These are phyloP conservation scores for Alectura lathami DNA, from an alignment of 2,113 vertebrate species.

Conservation along the genomic window DNA sequence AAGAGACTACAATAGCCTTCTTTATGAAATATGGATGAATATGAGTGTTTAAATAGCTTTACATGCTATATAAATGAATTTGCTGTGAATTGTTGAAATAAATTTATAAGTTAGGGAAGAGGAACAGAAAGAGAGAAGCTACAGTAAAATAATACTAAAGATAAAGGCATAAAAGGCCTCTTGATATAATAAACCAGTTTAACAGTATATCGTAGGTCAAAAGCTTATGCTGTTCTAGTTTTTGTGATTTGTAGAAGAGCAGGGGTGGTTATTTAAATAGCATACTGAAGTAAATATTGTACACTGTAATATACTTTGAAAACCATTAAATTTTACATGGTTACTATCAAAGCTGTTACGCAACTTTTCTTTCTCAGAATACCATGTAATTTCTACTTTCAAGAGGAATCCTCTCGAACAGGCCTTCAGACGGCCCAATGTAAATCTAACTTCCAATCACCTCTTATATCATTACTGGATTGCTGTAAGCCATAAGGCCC, in stretches of 20 bases:
- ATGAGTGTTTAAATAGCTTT: neutral
- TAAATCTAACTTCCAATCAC: constrained; percentile 99
- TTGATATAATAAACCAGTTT: neutral
- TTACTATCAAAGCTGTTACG: constrained; percentile 81
- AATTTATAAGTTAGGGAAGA: constrained; percentile 39
- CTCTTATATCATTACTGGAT: constrained; percentile 99
- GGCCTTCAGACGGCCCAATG: constrained; percentile 99
- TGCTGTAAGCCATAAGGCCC: constrained; percentile 99
- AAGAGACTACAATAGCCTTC: constrained; percentile 29
- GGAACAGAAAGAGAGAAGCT: constrained; percentile 77
- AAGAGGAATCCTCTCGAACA: constrained; percentile 99
- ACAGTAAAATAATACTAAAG: constrained; percentile 39
- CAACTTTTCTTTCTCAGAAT: constrained; percentile 95
- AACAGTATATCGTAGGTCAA: neutral
- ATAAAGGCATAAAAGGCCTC: neutral
- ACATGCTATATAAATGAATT: neutral
- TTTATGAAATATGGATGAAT: constrained; percentile 3
- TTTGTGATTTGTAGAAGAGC: neutral
- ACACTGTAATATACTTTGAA: constrained; percentile 59
- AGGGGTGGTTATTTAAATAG: neutral
- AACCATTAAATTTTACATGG: constrained; percentile 72
- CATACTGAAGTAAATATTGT: constrained; percentile 52
- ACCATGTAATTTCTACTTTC: constrained; percentile 99
- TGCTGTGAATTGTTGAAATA: constrained; percentile 28
- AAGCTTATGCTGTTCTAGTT: neutral